Conservation (phyloP, 2,888 invertebrate species). For the Hirtodrosophila confusa region DNA sequence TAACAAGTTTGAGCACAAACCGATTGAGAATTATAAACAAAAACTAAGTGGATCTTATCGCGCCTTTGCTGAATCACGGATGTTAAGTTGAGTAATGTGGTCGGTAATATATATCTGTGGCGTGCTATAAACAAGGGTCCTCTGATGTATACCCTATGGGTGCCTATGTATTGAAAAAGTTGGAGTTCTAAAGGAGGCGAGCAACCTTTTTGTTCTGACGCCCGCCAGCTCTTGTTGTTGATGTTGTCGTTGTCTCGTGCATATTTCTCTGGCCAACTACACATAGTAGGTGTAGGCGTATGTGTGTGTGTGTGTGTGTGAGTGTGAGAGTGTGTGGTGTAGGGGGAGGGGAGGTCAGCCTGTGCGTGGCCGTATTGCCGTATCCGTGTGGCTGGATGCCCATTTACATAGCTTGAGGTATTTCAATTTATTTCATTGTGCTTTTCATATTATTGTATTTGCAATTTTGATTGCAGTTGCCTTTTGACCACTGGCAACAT, state of each 20-base stretch:
- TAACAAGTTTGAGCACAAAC: neutral
- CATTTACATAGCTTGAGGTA: constrained; percentile 79
- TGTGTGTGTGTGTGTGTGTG: constrained; percentile 14
- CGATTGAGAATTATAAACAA: constrained; percentile 2
- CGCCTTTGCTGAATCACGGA: neutral
- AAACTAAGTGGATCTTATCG: neutral
- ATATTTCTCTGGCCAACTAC: constrained; percentile 43
- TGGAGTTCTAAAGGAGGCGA: constrained; percentile 25
- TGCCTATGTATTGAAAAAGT: constrained; percentile 31
- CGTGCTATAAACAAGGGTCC: constrained; percentile 34
- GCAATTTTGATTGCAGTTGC: constrained; percentile 79
- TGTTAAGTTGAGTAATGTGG: too few species aligned
- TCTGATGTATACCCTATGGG: constrained; percentile 37
- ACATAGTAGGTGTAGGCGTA: constrained; percentile 36
- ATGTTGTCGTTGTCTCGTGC: constrained; percentile 41
- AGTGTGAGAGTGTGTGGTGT: constrained; percentile 5
- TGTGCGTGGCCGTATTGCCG: constrained; percentile 37
- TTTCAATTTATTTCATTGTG: constrained; percentile 81
- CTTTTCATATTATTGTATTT: constrained; percentile 80
- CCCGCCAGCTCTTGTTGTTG: constrained; percentile 37
- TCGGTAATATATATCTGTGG: neutral
- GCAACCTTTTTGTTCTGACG: constrained; percentile 42
- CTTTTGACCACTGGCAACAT: constrained; percentile 58
- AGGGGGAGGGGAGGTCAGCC: constrained; percentile 31
- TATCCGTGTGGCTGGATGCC: constrained; percentile 30